Evolutionary conservation across 2,888 invertebrate genomes (phyloP).

Genomic region (Drosophila setosimentum): DNA sequence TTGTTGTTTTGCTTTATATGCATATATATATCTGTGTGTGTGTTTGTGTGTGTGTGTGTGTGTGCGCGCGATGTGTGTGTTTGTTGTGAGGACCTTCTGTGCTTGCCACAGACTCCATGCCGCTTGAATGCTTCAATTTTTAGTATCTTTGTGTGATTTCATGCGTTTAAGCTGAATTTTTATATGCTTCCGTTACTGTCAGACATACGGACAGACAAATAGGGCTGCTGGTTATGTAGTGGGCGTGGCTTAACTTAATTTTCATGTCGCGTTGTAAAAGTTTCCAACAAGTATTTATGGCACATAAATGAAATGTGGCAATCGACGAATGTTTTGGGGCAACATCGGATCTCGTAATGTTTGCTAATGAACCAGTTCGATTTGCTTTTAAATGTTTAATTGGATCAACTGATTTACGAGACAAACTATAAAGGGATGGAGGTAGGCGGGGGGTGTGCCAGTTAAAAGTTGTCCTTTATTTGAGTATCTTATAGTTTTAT

Average conservation of each 20-base stretch:
- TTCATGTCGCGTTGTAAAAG: slow-evolving; percentile 74
- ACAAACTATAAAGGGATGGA: fast-evolving
- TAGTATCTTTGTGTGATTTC: slow-evolving; percentile 80
- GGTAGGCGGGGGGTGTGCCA: background rate
- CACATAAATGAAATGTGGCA: slow-evolving; percentile 70
- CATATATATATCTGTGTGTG: slow-evolving; percentile 35
- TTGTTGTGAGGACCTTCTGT: slow-evolving; percentile 40
- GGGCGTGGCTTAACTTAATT: slow-evolving; percentile 59
- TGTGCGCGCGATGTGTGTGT: background rate
- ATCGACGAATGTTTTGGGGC: slow-evolving; percentile 11
- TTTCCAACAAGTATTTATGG: slow-evolving; percentile 71
- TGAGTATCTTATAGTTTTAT: background rate
- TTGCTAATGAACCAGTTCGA: slow-evolving; percentile 74
- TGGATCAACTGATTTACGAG: slow-evolving; percentile 26
- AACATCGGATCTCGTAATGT: slow-evolving; percentile 58
- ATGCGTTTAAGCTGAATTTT: slow-evolving; percentile 79
- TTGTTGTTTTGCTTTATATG: slow-evolving; percentile 56
- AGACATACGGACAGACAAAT: background rate
- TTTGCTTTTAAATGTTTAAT: slow-evolving; percentile 66
- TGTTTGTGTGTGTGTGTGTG: background rate
- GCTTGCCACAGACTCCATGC: slow-evolving; percentile 60
- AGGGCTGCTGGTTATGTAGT: background rate
- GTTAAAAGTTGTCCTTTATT: background rate
- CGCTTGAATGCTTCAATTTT: slow-evolving; percentile 76
- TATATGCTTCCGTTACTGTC: slow-evolving; percentile 61